Evolutionary conservation across 2,113 vertebrate species (phyloP).

Genomic region (Vidua macroura): DNA sequence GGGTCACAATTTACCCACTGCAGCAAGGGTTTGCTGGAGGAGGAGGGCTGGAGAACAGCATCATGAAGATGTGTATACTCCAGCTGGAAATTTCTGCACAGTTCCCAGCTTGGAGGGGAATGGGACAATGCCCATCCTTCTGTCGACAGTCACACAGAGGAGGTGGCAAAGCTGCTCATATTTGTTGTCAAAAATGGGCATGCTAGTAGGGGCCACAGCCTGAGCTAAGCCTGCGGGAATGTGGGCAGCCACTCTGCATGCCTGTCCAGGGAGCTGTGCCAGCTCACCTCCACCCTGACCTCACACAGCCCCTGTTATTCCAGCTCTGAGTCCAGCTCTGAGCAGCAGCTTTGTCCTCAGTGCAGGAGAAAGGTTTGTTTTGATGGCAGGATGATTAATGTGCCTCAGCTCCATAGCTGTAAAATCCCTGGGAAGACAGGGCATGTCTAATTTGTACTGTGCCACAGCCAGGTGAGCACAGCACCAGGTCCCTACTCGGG

Average conservation of each 20-base stretch:
- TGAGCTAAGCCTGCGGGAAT: neutral
- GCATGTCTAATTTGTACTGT: neutral
- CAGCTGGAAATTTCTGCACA: neutral
- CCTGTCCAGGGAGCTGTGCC: neutral
- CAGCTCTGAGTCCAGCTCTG: neutral
- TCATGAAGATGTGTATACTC: fast-evolving
- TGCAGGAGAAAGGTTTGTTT: neutral
- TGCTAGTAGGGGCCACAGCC: neutral
- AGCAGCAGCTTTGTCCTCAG: neutral
- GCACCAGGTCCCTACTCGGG: neutral
- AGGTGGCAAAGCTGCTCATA: neutral
- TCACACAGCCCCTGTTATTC: neutral
- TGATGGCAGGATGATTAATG: neutral
- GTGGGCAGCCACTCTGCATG: neutral
- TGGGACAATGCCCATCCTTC: neutral
- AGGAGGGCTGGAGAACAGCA: neutral
- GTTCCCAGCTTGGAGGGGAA: neutral
- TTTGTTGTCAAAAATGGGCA: neutral
- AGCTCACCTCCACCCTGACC: constrained; percentile 26
- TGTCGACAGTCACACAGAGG: neutral
- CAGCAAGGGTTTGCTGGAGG: neutral
- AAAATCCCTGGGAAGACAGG: neutral
- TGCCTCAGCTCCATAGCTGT: neutral
- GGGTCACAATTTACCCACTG: neutral
- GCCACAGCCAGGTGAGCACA: neutral